phyloP scores from a whole-genome alignment of 2,888 invertebrate species.

The Gastracanthus pulcherrimus region DNA sequence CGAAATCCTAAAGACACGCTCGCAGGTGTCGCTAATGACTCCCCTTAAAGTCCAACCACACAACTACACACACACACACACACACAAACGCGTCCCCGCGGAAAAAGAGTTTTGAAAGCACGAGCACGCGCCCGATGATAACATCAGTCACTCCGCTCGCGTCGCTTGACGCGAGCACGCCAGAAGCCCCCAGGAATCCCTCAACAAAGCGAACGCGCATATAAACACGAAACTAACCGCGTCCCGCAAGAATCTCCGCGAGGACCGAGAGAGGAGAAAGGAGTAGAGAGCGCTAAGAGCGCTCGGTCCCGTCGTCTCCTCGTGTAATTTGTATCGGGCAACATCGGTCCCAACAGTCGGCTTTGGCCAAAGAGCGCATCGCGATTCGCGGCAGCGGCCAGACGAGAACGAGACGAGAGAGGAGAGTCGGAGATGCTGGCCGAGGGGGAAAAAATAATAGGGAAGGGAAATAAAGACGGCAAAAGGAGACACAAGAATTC shows the following conservation, averaged over 20 bases:
- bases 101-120: too few relatives aligned
- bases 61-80: too few relatives aligned
- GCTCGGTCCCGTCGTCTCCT: constrained; percentile 65
- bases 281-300: constrained; percentile 41
- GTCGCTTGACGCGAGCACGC: too few relatives aligned
- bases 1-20: not conserved
- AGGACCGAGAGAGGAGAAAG: constrained; percentile 34
- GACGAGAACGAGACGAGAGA: not conserved
- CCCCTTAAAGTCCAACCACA: too few relatives aligned
- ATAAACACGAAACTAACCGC: too few relatives aligned
- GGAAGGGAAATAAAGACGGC: constrained; percentile 52
- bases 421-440: too few relatives aligned
- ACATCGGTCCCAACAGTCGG: constrained; percentile 75
- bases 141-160: constrained; percentile 44
- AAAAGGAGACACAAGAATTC: constrained; percentile 20
- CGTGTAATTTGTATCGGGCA: constrained; percentile 76
- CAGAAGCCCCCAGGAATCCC: too few relatives aligned
- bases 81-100: too few relatives aligned
- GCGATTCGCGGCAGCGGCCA: constrained; percentile 35
- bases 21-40: not conserved
- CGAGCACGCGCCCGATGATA: constrained; percentile 47
- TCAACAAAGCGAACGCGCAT: too few relatives aligned
- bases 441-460: constrained; percentile 61
- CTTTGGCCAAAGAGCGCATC: constrained; percentile 68
- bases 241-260: not conserved